Percentiles rank a stretch among this genome's conserved stretches.
These are phyloP conservation scores for Rhopilema esculentum DNA, from an alignment of 30 jellyfish, hydroid and myxozoan species.

Conservation along the genomic window DNA sequence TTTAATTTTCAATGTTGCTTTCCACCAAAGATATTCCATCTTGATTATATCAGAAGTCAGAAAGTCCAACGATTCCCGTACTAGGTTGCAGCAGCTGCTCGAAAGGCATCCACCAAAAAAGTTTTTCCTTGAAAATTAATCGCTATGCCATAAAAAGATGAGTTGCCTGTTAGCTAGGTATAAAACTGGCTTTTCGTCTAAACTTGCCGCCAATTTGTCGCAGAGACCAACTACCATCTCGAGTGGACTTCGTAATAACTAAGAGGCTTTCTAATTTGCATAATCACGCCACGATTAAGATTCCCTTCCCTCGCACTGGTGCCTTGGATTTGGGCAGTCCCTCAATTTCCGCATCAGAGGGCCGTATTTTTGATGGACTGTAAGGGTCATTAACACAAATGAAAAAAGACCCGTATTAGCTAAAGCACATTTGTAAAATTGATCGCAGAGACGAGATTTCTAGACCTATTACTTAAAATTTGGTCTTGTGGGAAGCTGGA, in stretches of 20 bases:
- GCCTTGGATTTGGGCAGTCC: not conserved
- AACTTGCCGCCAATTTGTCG: not conserved
- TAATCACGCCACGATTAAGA: not conserved
- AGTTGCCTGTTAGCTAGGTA: not conserved
- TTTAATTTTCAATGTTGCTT: not conserved
- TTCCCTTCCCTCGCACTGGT: not conserved
- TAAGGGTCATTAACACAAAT: not conserved
- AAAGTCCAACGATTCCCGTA: not conserved
- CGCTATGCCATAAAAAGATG: not conserved
- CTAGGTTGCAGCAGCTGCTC: not conserved
- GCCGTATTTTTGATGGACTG: not conserved
- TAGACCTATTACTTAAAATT: not conserved
- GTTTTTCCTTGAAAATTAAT: not conserved
- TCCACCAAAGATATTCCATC: not conserved
- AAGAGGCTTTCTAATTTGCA: not conserved
- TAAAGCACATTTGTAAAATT: too few relatives aligned
- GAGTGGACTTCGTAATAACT: not conserved
- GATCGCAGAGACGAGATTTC: not conserved
- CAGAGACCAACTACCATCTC: not conserved
- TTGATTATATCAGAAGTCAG: not conserved
- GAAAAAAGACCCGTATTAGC: too few relatives aligned
- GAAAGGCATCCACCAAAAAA: not conserved
- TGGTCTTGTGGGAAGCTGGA: too few relatives aligned
- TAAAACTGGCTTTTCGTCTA: not conserved
- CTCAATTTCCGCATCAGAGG: not conserved